Evolutionary conservation across 2,797 vertebrate genomes (phyloP).

Genomic region (Sebastes hubbsi): DNA sequence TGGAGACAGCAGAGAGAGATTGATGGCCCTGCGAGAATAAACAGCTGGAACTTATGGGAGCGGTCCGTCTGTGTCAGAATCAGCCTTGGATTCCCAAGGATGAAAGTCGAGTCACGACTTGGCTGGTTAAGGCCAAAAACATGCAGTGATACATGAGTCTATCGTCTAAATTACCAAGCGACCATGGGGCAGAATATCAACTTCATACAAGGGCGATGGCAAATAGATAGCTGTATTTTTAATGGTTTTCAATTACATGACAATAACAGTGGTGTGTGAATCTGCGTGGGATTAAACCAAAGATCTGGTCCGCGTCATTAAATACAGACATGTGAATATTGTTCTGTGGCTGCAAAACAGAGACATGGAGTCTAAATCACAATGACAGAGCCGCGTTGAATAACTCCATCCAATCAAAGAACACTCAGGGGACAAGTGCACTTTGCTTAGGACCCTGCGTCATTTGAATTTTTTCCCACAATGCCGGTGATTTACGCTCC

Average conservation of each 20-base stretch:
- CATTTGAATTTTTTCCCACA: constrained; percentile 50
- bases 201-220: background rate
- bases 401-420: constrained; percentile 41
- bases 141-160: constrained; percentile 3
- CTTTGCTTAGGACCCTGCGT: background rate
- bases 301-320: background rate
- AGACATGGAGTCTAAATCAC: constrained; percentile 24
- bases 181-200: constrained; percentile 5
- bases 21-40: constrained; percentile 63
- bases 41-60: constrained; percentile 74
- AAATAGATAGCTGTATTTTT: background rate
- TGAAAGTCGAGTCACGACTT: constrained; percentile 37
- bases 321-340: background rate
- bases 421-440: constrained; percentile 31
- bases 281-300: background rate
- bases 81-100: constrained; percentile 50
- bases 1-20: constrained; percentile 56
- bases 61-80: constrained; percentile 63
- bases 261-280: background rate
- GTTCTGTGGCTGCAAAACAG: constrained; percentile 7
- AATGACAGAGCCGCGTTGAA: constrained; percentile 18
- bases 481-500: constrained; percentile 53
- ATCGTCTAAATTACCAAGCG: constrained; percentile 7
- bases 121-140: constrained; percentile 36
- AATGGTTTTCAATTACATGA: background rate